Conservation (phyloP, 30 jellyfish, hydroid and myxozoan genomes). For the Aurelia sp. region DNA sequence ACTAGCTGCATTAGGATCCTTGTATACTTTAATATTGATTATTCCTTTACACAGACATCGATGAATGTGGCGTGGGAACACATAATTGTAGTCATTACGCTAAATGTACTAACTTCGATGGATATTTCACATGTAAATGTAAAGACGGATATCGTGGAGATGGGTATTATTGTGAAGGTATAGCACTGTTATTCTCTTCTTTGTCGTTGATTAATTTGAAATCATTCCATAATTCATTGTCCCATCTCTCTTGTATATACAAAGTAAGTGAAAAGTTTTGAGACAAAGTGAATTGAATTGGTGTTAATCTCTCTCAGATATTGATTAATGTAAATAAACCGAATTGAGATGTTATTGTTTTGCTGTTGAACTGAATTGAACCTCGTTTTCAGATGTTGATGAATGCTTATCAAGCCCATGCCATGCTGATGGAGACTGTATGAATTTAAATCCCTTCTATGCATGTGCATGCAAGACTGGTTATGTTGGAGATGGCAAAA, state of each 20-base stretch:
- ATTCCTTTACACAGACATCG: constrained; percentile 30
- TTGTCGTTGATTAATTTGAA: too few species aligned
- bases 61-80: constrained; percentile 36
- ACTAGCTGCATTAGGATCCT: too few species aligned
- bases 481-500: constrained; percentile 59
- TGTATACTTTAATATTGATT: not conserved
- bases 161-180: constrained; percentile 90
- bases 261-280: too few species aligned
- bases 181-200: not conserved
- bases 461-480: constrained; percentile 53
- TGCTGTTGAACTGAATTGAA: too few species aligned
- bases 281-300: too few species aligned
- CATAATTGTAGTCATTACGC: constrained; percentile 69
- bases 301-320: too few species aligned
- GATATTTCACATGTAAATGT: constrained; percentile 61
- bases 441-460: constrained; percentile 39
- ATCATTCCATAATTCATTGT: too few species aligned
- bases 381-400: constrained; percentile 21
- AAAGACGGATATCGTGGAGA: constrained; percentile 81
- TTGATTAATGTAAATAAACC: too few species aligned
- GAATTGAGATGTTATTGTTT: too few species aligned
- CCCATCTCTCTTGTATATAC: too few species aligned
- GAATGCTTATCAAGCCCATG: constrained; percentile 57
- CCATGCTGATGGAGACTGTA: constrained; percentile 51
- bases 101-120: constrained; percentile 37